Evolutionary conservation across 2,113 vertebrate genomes (phyloP).

Genomic region (Neogale vison): DNA sequence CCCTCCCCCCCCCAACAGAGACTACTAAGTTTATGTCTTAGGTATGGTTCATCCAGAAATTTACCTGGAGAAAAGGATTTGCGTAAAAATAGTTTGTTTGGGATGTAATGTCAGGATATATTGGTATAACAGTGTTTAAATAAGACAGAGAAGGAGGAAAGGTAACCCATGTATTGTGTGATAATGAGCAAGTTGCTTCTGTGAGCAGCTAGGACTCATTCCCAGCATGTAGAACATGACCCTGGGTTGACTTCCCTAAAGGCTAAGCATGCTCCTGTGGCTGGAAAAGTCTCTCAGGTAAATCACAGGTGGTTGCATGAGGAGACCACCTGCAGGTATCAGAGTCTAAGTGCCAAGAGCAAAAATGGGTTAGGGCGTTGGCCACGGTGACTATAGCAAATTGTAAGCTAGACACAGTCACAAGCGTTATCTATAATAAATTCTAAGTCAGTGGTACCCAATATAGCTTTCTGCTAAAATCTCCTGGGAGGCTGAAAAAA

Average conservation of each 20-base stretch:
- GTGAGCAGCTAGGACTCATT: not conserved
- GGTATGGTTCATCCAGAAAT: not conserved
- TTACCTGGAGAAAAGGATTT: not conserved
- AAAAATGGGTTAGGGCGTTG: accelerated
- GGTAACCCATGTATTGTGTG: accelerated
- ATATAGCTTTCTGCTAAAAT: conserved; percentile 32
- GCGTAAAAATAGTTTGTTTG: not conserved
- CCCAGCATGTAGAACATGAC: not conserved
- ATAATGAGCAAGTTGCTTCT: not conserved
- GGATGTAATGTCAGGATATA: not conserved
- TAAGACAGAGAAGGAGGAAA: not conserved
- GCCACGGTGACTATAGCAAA: not conserved
- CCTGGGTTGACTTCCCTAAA: not conserved
- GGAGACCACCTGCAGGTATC: not conserved
- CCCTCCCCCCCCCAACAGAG: not conserved
- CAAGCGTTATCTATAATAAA: not conserved
- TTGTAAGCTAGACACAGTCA: not conserved
- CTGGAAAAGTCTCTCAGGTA: not conserved
- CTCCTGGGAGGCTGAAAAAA: not conserved
- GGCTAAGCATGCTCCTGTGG: not conserved
- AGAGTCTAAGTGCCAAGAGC: not conserved
- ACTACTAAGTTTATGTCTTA: not conserved
- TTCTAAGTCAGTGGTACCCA: conserved; percentile 18
- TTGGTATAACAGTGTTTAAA: not conserved
- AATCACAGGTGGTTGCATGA: not conserved